Evolutionary conservation across 2,113 vertebrate genomes (phyloP).

Genomic region (Rutilus rutilus): DNA sequence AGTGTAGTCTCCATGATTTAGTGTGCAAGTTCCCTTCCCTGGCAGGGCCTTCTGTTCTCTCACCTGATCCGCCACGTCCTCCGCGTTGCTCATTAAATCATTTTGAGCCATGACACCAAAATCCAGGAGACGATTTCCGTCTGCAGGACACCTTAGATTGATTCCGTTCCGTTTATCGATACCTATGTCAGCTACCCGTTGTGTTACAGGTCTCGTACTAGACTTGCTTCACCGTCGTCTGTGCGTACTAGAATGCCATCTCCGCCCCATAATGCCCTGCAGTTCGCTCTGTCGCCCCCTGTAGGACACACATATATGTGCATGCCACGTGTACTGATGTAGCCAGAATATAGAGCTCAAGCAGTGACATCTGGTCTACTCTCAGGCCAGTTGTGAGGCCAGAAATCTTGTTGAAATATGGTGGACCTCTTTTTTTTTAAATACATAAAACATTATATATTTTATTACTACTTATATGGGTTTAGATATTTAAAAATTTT

Average conservation of each 20-base stretch:
- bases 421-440: too few relatives aligned
- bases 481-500: too few relatives aligned
- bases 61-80: slow-evolving; percentile 72
- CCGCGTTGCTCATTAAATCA: slow-evolving; percentile 67
- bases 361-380: background rate
- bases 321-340: slow-evolving; percentile 61
- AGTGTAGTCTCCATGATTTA: background rate
- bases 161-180: background rate
- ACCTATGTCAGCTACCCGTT: background rate
- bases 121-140: background rate
- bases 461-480: too few relatives aligned
- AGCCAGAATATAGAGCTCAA: background rate
- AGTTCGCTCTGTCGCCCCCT: slow-evolving; percentile 52
- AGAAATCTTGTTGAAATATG: too few relatives aligned
- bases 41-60: slow-evolving; percentile 28
- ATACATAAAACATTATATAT: too few relatives aligned
- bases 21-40: background rate
- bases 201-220: slow-evolving; percentile 15
- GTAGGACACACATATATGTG: slow-evolving; percentile 22
- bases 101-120: slow-evolving; percentile 60
- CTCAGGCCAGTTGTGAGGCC: too few relatives aligned
- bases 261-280: slow-evolving; percentile 63
- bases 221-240: slow-evolving; percentile 27
- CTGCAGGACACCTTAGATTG: background rate
- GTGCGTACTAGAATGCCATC: slow-evolving; percentile 44